Base-by-base conservation (phyloP, 53 echinoderm and acorn worm species). In the Astropecten irregularis region DNA sequence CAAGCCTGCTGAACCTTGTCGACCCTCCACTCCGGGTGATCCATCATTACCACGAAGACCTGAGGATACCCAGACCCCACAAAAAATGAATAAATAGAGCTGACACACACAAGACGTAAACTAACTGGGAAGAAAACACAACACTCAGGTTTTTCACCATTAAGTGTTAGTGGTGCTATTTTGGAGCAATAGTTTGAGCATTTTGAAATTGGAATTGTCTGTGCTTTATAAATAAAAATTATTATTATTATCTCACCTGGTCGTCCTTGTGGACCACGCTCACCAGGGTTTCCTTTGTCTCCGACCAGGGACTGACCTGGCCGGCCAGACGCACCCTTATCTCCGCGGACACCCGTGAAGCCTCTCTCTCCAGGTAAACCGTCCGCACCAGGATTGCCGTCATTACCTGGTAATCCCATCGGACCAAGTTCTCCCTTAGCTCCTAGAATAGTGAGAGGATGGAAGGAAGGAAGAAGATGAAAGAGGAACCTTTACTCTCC, bases 1-100 rank as follows among this genome's bases (percentile, higher is more conserved):
- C 29, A 69, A 54, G 47, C 95, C 93, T 38, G 68, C 48, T 1
- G 72, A 38, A 16, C 96, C 93, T 47, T 66, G 81, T 13, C 79
- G 74, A 32, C 92, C 92, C 44, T 64, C 49, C 16, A 10, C 42
- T 28, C 90, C 90, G 39, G 48, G 58, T 27, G 77, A 40, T 60
- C 90, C 90, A 46, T 84, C 60, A 49, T 47, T 66, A 49, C 90
- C 90, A 62, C 39, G 42, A 19, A 66, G 47, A 40, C 89, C 87
- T 87, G 40, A 21, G 22, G 8, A 66, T 40, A 3, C 39, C 13
- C 26, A 40, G 15, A 66, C 15, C 15, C 20, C 30, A 28, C 30
- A 13, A 40, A 38, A 25, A 38, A 68, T 40, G 18, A 76, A 60
- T 31, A 38, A 73, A 57, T 29, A 29, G n/a, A n/a, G n/a, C n/a